These are phyloP conservation scores for Acanthosepion esculentum DNA, from an alignment of 2,888 invertebrate genomes.

Conservation along the genomic window DNA sequence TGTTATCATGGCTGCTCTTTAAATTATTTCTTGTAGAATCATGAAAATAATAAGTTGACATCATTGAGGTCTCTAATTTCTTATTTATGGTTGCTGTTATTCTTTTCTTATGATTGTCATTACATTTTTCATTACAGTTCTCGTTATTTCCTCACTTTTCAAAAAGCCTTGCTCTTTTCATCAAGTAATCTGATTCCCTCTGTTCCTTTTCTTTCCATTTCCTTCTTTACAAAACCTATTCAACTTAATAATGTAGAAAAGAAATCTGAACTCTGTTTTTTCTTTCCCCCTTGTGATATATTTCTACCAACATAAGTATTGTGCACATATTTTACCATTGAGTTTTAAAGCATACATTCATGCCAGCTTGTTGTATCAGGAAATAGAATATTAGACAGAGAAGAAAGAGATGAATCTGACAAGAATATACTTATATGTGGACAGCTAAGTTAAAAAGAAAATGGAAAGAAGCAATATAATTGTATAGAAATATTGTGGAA, in stretches of 20 bases:
- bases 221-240: not conserved
- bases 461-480: not conserved
- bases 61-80: too few species aligned
- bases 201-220: not conserved
- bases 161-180: not conserved
- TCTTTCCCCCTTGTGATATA: not conserved
- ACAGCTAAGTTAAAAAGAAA: not conserved
- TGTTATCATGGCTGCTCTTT: too few species aligned
- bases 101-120: not conserved
- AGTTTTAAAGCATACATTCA: not conserved
- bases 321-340: not conserved
- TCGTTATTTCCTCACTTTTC: not conserved
- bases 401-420: not conserved
- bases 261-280: not conserved
- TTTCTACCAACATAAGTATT: not conserved
- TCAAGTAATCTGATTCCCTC: not conserved
- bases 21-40: too few species aligned
- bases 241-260: not conserved
- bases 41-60: too few species aligned
- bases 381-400: not conserved
- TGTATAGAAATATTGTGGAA: not conserved
- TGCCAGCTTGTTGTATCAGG: not conserved
- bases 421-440: constrained; percentile 9
- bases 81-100: not conserved
- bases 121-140: not conserved